Conservation (phyloP, 1,140 invertebrate genomes). For the Carposina sasakii region DNA sequence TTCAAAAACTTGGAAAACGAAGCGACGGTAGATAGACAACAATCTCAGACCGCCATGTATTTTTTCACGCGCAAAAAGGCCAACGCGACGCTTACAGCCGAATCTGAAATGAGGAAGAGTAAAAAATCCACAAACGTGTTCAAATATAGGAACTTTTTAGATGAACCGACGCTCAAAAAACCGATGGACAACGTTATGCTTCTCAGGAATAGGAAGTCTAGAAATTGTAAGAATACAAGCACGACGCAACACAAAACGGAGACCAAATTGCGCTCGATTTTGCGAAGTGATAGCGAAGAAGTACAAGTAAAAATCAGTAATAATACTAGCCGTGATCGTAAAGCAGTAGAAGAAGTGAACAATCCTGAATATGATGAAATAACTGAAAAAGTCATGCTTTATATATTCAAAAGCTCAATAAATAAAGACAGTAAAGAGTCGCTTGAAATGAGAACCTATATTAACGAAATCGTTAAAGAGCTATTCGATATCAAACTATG, state of each 20-base stretch:
- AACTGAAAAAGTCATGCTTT: slow-evolving; percentile 42
- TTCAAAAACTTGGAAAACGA: no score
- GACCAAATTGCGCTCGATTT: no score
- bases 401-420: slow-evolving; percentile 27
- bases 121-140: slow-evolving; percentile 56
- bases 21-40: no score
- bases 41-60: slow-evolving; percentile 14
- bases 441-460: slow-evolving; percentile 29
- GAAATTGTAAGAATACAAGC: no score
- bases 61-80: slow-evolving; percentile 21
- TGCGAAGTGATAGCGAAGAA: slow-evolving; percentile 7
- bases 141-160: slow-evolving; percentile 45
- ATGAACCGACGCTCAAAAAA: slow-evolving; percentile 39
- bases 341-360: slow-evolving; percentile 26
- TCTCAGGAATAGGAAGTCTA: slow-evolving; percentile 29
- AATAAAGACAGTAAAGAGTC: slow-evolving; percentile 15
- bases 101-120: slow-evolving; percentile 38
- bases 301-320: slow-evolving; percentile 15
- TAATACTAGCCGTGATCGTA: slow-evolving; percentile 11
- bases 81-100: background rate
- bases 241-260: no score
- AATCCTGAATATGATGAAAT: slow-evolving; percentile 37
- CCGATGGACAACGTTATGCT: slow-evolving; percentile 43
- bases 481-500: slow-evolving; percentile 36
- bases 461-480: slow-evolving; percentile 43